Base-by-base conservation (phyloP, 2,888 invertebrate genomes). In the Serrognathus titanus region DNA sequence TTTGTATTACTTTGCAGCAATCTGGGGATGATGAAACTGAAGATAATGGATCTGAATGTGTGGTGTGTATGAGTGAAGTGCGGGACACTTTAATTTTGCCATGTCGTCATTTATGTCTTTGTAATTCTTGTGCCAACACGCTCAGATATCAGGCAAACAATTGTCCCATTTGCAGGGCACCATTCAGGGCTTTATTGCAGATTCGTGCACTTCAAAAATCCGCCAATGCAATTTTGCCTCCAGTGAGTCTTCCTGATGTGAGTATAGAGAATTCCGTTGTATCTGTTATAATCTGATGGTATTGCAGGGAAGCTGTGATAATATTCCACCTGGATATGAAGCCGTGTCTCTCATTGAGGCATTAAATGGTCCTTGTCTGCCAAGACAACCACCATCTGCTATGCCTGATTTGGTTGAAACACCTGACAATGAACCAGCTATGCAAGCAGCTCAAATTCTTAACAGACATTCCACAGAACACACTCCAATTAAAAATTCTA, bases 121-220 rank as follows among this genome's bases (percentile, higher is more conserved):
- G 98, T 78, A 94, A 96, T 79, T 91, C 92, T 0, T 99, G 98
- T 79, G 98, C 98, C 0, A 97, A 98, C 79, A 96, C 96, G 1
- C 82, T 99, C 58, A 84, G 98, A 63, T 97, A 97, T 75, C 95
- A 95, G 83, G 95, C 97, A 24, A 98, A 95, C 80, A 98, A 97
- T 79, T 99, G 99, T 70, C 99, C 99, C 6, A 99, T 99, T 66
- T 99, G 99, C 75, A 85, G 99, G 60, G 94, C 97, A n/a, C 98
- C 98, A 8, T 99, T 99, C 79, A 83, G 98, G 61, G 99, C 99
- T 0, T 82, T 99, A 50, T 81, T 99, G 55, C 97, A 98, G 81
- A 93, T 99, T 51, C 84, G 95, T 60, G 97, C 98, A 20, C 83
- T 98, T 66, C 93, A 95, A 76, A 90, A 90, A 72, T 83, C 85